Evolutionary conservation across 2,797 vertebrate genomes (phyloP).

Genomic region (Lagorchestes hirsutus): DNA sequence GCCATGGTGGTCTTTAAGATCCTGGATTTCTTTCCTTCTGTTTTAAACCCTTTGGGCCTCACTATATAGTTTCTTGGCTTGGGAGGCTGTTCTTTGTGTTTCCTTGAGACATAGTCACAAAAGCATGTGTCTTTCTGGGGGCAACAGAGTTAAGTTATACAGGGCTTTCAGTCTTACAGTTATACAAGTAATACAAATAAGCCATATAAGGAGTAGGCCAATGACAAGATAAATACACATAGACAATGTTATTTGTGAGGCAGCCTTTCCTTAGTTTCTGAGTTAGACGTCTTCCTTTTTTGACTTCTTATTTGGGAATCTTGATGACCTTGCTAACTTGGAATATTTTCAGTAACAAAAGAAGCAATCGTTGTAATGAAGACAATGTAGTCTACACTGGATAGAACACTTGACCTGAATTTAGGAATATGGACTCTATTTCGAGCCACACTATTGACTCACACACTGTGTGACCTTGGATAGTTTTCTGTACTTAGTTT

Average conservation of each 20-base stretch:
- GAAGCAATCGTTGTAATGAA: conserved; percentile 6
- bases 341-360: conserved; percentile 5
- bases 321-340: background rate
- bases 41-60: background rate
- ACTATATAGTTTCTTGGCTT: background rate
- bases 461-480: conserved; percentile 63
- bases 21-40: background rate
- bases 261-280: background rate
- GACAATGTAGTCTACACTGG: background rate
- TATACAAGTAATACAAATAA: too few relatives aligned
- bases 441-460: conserved; percentile 49
- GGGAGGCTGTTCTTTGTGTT: background rate
- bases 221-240: background rate
- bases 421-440: conserved; percentile 59
- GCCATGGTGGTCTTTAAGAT: background rate
- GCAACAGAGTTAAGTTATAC: background rate
- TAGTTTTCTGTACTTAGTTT: conserved; percentile 78
- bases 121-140: background rate
- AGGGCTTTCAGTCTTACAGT: background rate
- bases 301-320: background rate
- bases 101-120: background rate
- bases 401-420: conserved; percentile 51
- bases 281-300: background rate
- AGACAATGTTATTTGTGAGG: background rate
- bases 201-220: background rate